phyloP scores from a whole-genome alignment of 1,140 invertebrate species.

The Nomia melanderi region DNA sequence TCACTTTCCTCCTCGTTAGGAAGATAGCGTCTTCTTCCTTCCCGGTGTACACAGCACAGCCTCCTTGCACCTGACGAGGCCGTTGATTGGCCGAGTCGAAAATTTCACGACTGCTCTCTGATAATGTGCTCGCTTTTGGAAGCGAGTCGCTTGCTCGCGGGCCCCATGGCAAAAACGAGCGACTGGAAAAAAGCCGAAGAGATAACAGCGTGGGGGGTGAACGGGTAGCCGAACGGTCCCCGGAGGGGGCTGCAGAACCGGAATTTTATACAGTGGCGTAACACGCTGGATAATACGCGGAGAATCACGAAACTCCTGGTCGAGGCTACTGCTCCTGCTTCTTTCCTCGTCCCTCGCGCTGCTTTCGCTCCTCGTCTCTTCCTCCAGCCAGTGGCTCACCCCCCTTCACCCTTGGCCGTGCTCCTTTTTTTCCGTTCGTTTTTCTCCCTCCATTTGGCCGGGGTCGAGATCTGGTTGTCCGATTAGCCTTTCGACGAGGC shows the following conservation, averaged over 20 bases:
- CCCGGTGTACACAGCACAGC: conserved; percentile 4
- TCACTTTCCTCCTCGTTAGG: conserved; percentile 44
- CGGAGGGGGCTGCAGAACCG: conserved; percentile 73
- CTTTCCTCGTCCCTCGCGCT: not conserved
- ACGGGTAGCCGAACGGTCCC: conserved; percentile 49
- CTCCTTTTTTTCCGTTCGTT: not conserved
- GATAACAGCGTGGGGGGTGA: conserved; percentile 62
- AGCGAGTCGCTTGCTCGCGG: conserved; percentile 40
- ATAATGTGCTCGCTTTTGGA: conserved; percentile 66
- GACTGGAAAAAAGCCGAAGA: conserved; percentile 57
- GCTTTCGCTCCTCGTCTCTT: not conserved
- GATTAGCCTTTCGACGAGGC: conserved; percentile 59
- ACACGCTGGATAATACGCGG: conserved; percentile 72
- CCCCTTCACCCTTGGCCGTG: too few species aligned
- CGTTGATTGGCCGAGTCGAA: conserved; percentile 67
- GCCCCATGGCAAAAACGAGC: conserved; percentile 63
- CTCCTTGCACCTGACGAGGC: conserved; percentile 57
- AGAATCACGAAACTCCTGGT: conserved; percentile 67
- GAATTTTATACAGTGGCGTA: conserved; percentile 80
- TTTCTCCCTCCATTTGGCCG: conserved; percentile 3
- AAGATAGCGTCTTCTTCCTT: conserved; percentile 27
- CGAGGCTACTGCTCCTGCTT: conserved; percentile 43
- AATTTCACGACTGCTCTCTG: conserved; percentile 58
- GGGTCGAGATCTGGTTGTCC: conserved; percentile 51
- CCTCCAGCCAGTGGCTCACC: not conserved